phyloP scores from a whole-genome alignment of 2,888 invertebrate genomes.

The Erannis defoliaria region DNA sequence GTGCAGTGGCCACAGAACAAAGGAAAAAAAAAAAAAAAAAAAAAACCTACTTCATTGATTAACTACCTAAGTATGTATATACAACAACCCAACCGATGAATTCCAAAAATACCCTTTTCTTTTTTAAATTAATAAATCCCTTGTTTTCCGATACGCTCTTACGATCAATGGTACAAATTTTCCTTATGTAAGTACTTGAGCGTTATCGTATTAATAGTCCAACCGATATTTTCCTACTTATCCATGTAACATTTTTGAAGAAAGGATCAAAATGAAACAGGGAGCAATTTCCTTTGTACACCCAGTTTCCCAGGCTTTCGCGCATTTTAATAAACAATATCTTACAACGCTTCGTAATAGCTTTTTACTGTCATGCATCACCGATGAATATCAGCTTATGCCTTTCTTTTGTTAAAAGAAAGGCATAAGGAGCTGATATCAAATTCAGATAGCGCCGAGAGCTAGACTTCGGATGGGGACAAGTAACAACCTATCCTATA shows the following conservation, averaged over 20 bases:
- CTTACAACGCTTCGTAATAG: conserved; percentile 12
- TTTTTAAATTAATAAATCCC: background rate
- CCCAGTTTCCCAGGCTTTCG: background rate
- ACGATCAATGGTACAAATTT: background rate
- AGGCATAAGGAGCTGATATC: conserved; percentile 21
- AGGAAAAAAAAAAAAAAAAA: too few relatives aligned
- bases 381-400: conserved; percentile 12
- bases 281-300: conserved; percentile 22
- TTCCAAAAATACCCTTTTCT: too few relatives aligned
- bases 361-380: conserved; percentile 20
- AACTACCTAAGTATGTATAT: too few relatives aligned
- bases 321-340: conserved; percentile 20
- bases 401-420: conserved; percentile 16
- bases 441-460: conserved; percentile 28
- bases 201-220: conserved; percentile 11
- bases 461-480: conserved; percentile 25
- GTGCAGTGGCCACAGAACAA: too few relatives aligned
- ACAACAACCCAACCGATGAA: too few relatives aligned
- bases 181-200: conserved; percentile 6
- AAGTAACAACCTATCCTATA: conserved; percentile 6
- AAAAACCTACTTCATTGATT: too few relatives aligned
- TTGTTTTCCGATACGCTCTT: background rate
- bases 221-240: conserved; percentile 6
- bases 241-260: background rate
- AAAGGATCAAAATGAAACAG: conserved; percentile 20